These are phyloP conservation scores for Phataginus tricuspis DNA, from an alignment of 2,797 vertebrate genomes.

Conservation along the genomic window DNA sequence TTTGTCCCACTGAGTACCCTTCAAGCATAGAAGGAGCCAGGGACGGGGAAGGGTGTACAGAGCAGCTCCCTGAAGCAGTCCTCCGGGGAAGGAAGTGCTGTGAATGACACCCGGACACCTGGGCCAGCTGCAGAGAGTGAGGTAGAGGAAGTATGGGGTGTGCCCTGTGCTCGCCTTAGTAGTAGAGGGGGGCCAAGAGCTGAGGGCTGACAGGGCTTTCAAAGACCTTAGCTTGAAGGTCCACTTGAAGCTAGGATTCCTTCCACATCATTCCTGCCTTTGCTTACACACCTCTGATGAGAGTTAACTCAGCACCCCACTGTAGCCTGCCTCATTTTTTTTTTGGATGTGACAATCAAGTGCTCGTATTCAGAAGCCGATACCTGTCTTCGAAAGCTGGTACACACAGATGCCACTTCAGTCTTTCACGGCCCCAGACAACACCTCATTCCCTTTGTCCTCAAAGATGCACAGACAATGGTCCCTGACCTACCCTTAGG, in stretches of 20 bases:
- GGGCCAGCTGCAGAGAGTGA: not conserved
- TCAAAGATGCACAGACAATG: not conserved
- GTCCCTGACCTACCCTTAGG: not conserved
- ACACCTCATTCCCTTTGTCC: not conserved
- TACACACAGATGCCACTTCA: not conserved
- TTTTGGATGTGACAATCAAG: not conserved
- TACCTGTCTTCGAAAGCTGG: not conserved
- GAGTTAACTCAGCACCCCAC: not conserved
- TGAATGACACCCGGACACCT: not conserved
- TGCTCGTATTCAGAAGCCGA: not conserved
- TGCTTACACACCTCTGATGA: not conserved
- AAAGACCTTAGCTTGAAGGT: not conserved
- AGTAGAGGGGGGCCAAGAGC: not conserved
- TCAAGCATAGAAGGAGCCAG: not conserved
- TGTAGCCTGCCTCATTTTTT: not conserved
- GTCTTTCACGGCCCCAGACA: not conserved
- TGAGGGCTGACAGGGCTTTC: not conserved
- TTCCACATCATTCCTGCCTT: not conserved
- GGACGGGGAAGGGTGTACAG: not conserved
- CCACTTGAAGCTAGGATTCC: not conserved
- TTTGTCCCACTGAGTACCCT: not conserved
- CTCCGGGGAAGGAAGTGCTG: conserved; percentile 18
- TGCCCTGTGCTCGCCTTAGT: not conserved
- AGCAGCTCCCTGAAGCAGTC: not conserved
- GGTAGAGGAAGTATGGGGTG: not conserved